Evolutionary conservation across 2,797 vertebrate species (phyloP).

Genomic region (Malurus leucopterus): DNA sequence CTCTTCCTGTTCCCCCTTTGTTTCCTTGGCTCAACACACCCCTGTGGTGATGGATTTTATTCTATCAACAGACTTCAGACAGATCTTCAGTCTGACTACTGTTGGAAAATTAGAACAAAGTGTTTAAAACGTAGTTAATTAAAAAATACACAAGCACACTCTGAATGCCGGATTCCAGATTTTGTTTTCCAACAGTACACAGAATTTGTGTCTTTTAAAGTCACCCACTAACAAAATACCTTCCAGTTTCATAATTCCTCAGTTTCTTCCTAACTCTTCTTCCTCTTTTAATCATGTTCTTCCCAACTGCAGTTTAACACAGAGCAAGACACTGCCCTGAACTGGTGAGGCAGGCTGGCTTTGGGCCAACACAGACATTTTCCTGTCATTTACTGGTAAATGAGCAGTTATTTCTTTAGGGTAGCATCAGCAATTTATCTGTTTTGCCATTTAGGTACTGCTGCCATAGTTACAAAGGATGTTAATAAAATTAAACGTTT

Average conservation of each 20-base stretch:
- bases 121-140: neutral
- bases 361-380: neutral
- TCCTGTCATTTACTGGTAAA: neutral
- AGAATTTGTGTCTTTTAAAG: neutral
- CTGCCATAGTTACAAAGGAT: accelerated
- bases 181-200: neutral
- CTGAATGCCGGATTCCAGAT: neutral
- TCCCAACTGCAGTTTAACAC: neutral
- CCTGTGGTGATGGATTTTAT: neutral
- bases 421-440: neutral
- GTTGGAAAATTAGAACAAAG: neutral
- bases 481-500: accelerated
- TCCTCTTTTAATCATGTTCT: neutral
- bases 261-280: neutral
- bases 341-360: neutral
- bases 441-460: neutral
- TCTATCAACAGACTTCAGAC: neutral
- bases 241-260: neutral
- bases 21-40: neutral
- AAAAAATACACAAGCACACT: neutral
- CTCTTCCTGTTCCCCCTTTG: neutral
- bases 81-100: neutral
- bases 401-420: neutral
- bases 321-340: neutral
- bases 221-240: neutral